phyloP scores from a whole-genome alignment of 2,113 vertebrate species.

The Epinephelus lanceolatus region DNA sequence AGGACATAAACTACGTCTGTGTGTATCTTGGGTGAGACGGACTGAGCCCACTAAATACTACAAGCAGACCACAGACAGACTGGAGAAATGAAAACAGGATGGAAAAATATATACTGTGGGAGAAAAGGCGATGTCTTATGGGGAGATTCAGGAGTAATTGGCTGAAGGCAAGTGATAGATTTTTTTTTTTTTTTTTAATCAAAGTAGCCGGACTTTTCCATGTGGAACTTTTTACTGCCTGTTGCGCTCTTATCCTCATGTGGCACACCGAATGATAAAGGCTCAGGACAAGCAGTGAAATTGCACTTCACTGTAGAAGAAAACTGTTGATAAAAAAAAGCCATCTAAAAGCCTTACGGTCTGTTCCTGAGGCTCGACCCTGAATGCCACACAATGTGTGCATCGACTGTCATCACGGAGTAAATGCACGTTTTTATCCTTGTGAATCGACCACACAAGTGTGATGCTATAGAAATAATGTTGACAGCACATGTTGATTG shows the following conservation, averaged over 20 bases:
- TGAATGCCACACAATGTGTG: background rate
- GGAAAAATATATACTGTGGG: background rate
- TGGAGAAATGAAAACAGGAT: constrained; percentile 26
- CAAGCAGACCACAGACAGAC: constrained; percentile 17
- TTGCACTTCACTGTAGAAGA: constrained; percentile 16
- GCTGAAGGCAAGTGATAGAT: background rate
- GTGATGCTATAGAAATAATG: background rate
- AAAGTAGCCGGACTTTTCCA: constrained; percentile 34
- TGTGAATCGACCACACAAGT: background rate
- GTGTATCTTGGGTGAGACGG: constrained; percentile 14
- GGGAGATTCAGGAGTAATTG: constrained; percentile 39
- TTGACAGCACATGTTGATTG: constrained; percentile 55
- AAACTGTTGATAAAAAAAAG: constrained; percentile 42
- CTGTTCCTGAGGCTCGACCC: background rate
- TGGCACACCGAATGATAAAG: constrained; percentile 49
- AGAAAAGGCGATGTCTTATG: constrained; percentile 4
- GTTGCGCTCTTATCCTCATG: constrained; percentile 45
- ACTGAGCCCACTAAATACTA: constrained; percentile 49
- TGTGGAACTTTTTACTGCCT: constrained; percentile 48
- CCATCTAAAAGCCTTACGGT: background rate
- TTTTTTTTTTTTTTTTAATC: constrained; percentile 19
- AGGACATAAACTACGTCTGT: constrained; percentile 25
- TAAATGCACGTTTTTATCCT: background rate
- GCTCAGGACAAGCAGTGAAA: constrained; percentile 49
- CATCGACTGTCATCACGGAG: background rate